Evolutionary conservation across 2,797 vertebrate genomes (phyloP), one percentile per base, ranked within the genome.

Genomic region (Philypnodon macrostomus): DNA sequence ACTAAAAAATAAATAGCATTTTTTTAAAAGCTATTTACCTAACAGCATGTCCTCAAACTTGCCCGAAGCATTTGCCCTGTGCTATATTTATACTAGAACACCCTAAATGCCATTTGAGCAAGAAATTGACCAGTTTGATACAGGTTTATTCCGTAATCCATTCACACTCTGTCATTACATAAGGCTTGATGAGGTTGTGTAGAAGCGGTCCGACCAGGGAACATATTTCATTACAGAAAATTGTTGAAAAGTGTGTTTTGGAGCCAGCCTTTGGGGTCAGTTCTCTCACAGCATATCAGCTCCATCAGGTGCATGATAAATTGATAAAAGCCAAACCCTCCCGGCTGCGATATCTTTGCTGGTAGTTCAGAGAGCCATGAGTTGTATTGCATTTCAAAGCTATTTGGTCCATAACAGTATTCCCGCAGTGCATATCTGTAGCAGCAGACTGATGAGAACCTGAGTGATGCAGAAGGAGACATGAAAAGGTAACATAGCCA

Each of bases 361-460:
- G 36, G 7, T 26, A 16, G 29, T 21, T 47, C 39, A 59, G 35
- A 59, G 35, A 59, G 31, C 59, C 70, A 64, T 63, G 30, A 56
- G 27, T 23, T 45, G 10, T 15, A 53, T 58, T 57, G 44, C 27
- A 56, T 75, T 74, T 72, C 60, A 66, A 60, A 70, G 53, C 44
- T 32, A n/a, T 54, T 63, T 59, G 42, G 29, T 64, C 32, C 35
- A 45, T 34, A 58, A 37, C 59, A 16, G 29, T 49, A 56, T 73
- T 75, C 58, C 66, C 19, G 11, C 41, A 50, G 60, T 70, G 44
- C 67, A 66, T 49, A 54, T 53, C 53, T 38, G 52, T 36, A 23
- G 53, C 53, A 53, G 63, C 12, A 13, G 50, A 50, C 35, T 6
- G 24, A n/a, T 39, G 46, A 61, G 41, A 55, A 63, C 3, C 4